Percentiles rank a stretch among this genome's conserved stretches.
Evolutionary conservation across 92 coral and sea anemone species (phyloP).

Genomic region (Parazoanthus swiftii): DNA sequence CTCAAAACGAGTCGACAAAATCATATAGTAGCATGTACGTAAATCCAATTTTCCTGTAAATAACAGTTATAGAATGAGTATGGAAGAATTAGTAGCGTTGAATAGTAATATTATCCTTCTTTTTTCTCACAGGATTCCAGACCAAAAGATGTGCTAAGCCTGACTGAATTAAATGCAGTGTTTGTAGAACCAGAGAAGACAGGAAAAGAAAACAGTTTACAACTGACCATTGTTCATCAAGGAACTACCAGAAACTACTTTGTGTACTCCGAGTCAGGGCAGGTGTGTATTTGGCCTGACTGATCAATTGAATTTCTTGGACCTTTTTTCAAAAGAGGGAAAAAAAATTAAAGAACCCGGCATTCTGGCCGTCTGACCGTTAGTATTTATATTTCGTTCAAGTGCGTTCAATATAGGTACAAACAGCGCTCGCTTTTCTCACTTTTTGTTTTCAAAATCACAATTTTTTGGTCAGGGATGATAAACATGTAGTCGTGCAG

Average conservation of each 20-base stretch:
- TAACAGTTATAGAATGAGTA: not conserved
- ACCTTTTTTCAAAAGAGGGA: not conserved
- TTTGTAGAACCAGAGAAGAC: constrained; percentile 91
- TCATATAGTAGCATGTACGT: no score
- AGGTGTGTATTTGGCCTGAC: constrained; percentile 46
- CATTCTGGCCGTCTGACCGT: no score
- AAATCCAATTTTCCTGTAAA: not conserved
- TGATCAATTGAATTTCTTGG: not conserved
- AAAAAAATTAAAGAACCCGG: no score
- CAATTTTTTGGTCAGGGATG: no score
- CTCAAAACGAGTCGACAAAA: not conserved
- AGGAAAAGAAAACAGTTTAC: constrained; percentile 78
- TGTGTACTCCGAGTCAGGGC: constrained; percentile 83
- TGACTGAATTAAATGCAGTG: constrained; percentile 82
- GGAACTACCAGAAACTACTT: constrained; percentile 85
- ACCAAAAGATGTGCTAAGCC: constrained; percentile 69
- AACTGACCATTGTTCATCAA: constrained; percentile 66
- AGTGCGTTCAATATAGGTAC: no score
- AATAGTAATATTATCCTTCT: not conserved
- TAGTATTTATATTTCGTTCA: no score
- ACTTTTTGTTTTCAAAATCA: no score
- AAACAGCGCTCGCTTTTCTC: no score
- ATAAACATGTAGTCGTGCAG: no score
- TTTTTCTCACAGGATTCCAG: constrained; percentile 60
- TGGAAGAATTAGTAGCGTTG: not conserved